phyloP scores from a whole-genome alignment of 2,888 invertebrate genomes.

The Malthinus flaveolus region DNA sequence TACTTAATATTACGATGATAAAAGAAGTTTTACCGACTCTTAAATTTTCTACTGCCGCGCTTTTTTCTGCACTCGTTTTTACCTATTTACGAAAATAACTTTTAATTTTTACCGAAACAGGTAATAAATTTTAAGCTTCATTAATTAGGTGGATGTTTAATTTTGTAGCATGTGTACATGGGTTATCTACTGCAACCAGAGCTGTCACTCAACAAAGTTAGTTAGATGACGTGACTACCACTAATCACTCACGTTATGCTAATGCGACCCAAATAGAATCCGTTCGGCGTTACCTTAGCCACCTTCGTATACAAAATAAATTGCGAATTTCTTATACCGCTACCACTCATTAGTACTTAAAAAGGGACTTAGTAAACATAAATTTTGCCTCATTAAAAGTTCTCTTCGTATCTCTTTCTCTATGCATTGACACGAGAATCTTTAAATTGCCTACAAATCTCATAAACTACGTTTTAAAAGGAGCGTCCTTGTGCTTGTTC shows the following conservation, averaged over 20 bases:
- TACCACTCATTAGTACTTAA: conserved; percentile 37
- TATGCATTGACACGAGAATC: conserved; percentile 22
- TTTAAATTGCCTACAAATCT: conserved; percentile 28
- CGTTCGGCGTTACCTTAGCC: conserved; percentile 24
- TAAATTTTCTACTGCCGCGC: too few relatives aligned
- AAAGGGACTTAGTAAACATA: conserved; percentile 31
- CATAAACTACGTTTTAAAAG: conserved; percentile 24
- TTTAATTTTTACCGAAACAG: conserved; percentile 23
- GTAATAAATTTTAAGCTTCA: conserved; percentile 52
- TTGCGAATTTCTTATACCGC: conserved; percentile 35
- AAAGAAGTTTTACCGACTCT: background rate
- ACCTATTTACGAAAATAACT: background rate
- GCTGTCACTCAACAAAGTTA: conserved; percentile 26
- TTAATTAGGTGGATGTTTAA: conserved; percentile 56
- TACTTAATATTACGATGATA: conserved; percentile 3
- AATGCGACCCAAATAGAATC: conserved; percentile 26
- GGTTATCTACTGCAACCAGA: conserved; percentile 26
- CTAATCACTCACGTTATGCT: conserved; percentile 29
- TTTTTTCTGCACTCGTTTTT: too few relatives aligned
- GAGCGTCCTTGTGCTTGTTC: conserved; percentile 29
- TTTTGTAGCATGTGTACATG: conserved; percentile 43
- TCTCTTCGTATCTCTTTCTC: conserved; percentile 20
- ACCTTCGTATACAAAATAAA: conserved; percentile 25
- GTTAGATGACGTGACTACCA: conserved; percentile 28
- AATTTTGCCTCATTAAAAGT: conserved; percentile 37